Evolutionary conservation across 2,113 vertebrate species (phyloP), one percentile per base, ranked within the genome.

Genomic region (Bos indicus): DNA sequence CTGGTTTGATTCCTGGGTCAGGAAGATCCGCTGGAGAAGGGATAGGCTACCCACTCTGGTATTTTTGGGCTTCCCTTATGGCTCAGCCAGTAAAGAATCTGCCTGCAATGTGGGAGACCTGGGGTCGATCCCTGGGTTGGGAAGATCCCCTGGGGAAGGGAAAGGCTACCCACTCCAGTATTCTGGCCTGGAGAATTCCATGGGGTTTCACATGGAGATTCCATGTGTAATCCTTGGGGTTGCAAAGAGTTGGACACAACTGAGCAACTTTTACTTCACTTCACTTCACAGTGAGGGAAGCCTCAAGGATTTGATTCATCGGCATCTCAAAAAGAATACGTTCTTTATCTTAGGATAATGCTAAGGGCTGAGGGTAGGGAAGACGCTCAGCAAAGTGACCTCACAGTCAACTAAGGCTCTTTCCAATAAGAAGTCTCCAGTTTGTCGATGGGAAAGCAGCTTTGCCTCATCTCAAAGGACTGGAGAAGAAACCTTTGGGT

Each of bases 1-100:
- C 2, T 0, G 0, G n/a, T 71, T 71, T 0, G 0, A 71, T 71
- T 23, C 67, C 5, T 71, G 10, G n/a, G n/a, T 40, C 5, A 6
- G n/a, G n/a, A 23, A 23, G 67, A 71, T 71, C 67, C 0, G 0
- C n/a, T 71, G n/a, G n/a, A 23, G 67, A 71, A 40, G 17, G 67
- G n/a, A 71, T 6, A 40, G 67, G n/a, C 67, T 40, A 12, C 19
- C 19, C n/a, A 71, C 67, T 71, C n/a, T 10, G 12, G 67, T 71
- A 71, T 40, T 71, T 17, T 71, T 21, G 64, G n/a, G n/a, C n/a
- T 71, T 71, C n/a, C 8, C n/a, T 71, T 71, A 2, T 21, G 17
- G 4, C 64, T 71, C 64, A 71, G 4, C 64, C 11, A 17, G 17
- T 36, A 11, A 71, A 36, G 64, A 36, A 36, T 71, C 17, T 0